These are phyloP conservation scores for Takifugu rubripes DNA, from an alignment of 2,797 vertebrate species.

Conservation along the genomic window DNA sequence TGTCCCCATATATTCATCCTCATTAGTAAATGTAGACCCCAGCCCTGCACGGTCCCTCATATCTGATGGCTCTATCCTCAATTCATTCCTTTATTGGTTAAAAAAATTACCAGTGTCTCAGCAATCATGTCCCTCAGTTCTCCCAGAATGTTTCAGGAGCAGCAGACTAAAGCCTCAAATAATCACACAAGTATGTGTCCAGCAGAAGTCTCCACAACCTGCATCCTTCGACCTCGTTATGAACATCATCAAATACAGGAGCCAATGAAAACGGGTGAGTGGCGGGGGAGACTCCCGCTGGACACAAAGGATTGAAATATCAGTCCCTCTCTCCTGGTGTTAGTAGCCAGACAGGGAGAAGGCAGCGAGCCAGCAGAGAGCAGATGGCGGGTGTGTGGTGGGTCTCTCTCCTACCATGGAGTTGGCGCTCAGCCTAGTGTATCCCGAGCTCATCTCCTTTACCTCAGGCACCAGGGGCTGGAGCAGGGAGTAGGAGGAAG, in stretches of 20 bases:
- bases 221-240: not conserved
- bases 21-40: no score
- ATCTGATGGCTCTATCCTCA: no score
- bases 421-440: conserved; percentile 77
- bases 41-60: no score
- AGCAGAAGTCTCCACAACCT: conserved; percentile 10
- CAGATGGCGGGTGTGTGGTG: conserved; percentile 27
- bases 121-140: not conserved
- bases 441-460: conserved; percentile 76
- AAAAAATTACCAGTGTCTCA: no score
- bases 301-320: conserved; percentile 14
- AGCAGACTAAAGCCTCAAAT: conserved; percentile 23
- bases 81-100: no score
- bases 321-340: conserved; percentile 39
- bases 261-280: not conserved
- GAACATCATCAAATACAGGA: not conserved
- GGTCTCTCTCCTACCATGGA: conserved; percentile 72
- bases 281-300: conserved; percentile 16
- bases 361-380: conserved; percentile 37
- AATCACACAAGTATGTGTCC: not conserved
- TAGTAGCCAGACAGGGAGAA: conserved; percentile 55
- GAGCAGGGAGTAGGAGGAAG: conserved; percentile 73
- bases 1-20: no score
- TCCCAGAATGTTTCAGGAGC: not conserved
- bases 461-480: conserved; percentile 76